Percentiles rank a stretch among this genome's conserved stretches.
phyloP scores from a whole-genome alignment of 2,888 invertebrate genomes.

The Morpho deidamia region DNA sequence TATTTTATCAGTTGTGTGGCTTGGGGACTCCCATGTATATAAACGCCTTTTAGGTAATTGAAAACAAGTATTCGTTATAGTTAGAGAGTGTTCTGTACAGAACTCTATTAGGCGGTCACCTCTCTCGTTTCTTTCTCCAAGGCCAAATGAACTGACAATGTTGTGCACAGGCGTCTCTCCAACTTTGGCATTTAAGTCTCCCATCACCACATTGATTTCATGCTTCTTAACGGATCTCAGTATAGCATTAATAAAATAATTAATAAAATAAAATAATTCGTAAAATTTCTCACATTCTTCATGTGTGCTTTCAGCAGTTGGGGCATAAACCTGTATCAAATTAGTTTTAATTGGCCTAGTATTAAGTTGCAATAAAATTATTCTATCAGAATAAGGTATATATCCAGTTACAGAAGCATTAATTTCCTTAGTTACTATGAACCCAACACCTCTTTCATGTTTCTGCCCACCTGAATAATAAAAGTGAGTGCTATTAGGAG shows the following conservation, averaged over 20 bases:
- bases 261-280: too few relatives aligned
- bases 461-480: neutral
- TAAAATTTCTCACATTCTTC: neutral
- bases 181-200: conserved; percentile 10
- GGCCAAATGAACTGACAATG: neutral
- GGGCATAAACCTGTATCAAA: conserved; percentile 5
- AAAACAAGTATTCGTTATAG: neutral
- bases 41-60: too few relatives aligned
- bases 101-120: neutral
- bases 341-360: conserved; percentile 8
- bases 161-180: neutral
- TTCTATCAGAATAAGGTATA: neutral
- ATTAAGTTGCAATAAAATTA: conserved; percentile 1
- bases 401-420: neutral
- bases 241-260: neutral
- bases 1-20: neutral
- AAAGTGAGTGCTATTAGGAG: neutral
- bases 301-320: neutral
- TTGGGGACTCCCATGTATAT: too few relatives aligned
- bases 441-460: neutral
- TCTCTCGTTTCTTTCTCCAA: neutral
- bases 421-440: neutral
- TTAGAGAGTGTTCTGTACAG: neutral
- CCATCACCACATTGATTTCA: conserved; percentile 1
- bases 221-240: neutral